Base-by-base conservation (phyloP, 2,113 vertebrate genomes). In the Fregata magnificens region DNA sequence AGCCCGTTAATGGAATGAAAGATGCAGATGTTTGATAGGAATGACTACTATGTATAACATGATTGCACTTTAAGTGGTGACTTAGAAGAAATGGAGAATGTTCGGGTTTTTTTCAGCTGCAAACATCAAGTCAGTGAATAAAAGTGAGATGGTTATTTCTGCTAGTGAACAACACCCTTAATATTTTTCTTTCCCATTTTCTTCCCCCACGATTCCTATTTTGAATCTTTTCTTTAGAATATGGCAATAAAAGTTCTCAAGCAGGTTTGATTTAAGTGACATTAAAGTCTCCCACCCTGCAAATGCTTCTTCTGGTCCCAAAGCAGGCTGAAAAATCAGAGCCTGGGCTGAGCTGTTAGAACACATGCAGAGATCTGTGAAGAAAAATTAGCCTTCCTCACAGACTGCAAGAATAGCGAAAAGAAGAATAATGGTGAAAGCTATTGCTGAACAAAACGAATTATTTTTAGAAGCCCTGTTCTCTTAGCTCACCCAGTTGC, bases 381-480 rank as follows among this genome's bases (percentile, higher is more conserved):
- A 70, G 76, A 32, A 47, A 65, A 93, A 81, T 77, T 42, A 91
- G 9, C 78, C 52, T 91, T 86, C 28, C 47, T 82, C 66, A 24
- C 72, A 81, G 59, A 24, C 77, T 71, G 59, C 59, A 86, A n/a
- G 74, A 79, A 40, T 26, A 70, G n/a, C 4, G 3, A 47, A 61
- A 28, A 53, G 76, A 61, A 85, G 67, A 95, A 42, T 52, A 79
- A 92, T 42, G 25, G 28, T 3, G 26, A 82, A 92, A 92, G 70
- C 72, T 61, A 22, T 6, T 78, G 86, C 92, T 92, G 82, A 94
- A 66, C 63, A 88, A 83, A 94, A 73, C 10, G 16, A 44, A 61
- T 63, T 91, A 85, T 93, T 90, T 97, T 92, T 94, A 91, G 88
- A 50, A 91, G 38, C 18, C 72, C 32, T 55, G n/a, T 85, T 94